These are phyloP conservation scores for Linnaemya tessellans DNA, from an alignment of 2,888 invertebrate genomes.

Conservation along the genomic window DNA sequence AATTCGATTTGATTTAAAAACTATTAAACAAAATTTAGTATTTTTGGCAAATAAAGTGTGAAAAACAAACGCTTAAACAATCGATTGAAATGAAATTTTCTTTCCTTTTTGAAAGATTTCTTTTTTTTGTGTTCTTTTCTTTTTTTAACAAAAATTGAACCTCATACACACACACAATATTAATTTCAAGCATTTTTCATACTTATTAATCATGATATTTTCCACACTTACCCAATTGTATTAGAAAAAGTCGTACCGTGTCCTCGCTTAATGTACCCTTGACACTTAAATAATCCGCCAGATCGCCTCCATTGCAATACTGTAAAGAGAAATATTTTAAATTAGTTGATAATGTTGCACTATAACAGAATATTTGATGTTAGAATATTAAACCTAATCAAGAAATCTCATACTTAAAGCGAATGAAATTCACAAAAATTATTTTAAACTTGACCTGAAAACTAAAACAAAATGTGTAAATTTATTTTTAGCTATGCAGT, in stretches of 20 bases:
- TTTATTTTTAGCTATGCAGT: constrained; percentile 4
- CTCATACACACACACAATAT: not conserved
- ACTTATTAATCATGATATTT: not conserved
- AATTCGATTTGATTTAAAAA: too few relatives aligned
- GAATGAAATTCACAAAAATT: constrained; percentile 52
- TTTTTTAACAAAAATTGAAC: not conserved
- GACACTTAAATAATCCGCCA: constrained; percentile 97
- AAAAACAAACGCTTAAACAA: too few relatives aligned
- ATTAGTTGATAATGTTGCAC: constrained; percentile 10
- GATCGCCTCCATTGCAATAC: constrained; percentile 99
- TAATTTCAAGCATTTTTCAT: not conserved
- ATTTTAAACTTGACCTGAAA: constrained; percentile 68
- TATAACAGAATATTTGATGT: constrained; percentile 46
- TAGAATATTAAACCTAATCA: constrained; percentile 31
- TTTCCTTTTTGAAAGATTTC: not conserved
- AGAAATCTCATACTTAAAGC: constrained; percentile 34
- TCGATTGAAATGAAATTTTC: too few relatives aligned
- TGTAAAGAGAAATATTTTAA: constrained; percentile 83
- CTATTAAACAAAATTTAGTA: too few relatives aligned
- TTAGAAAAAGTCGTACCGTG: constrained; percentile 96
- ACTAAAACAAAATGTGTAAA: constrained; percentile 43
- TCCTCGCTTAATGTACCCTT: constrained; percentile 98
- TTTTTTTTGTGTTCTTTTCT: too few relatives aligned
- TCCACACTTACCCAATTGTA: constrained; percentile 90
- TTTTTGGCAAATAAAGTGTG: too few relatives aligned